A percentile compares a stretch with the other conserved stretches of the same genome.
Evolutionary conservation across 2,113 vertebrate genomes (phyloP).

Genomic region (Campylomormyrus tamandua): DNA sequence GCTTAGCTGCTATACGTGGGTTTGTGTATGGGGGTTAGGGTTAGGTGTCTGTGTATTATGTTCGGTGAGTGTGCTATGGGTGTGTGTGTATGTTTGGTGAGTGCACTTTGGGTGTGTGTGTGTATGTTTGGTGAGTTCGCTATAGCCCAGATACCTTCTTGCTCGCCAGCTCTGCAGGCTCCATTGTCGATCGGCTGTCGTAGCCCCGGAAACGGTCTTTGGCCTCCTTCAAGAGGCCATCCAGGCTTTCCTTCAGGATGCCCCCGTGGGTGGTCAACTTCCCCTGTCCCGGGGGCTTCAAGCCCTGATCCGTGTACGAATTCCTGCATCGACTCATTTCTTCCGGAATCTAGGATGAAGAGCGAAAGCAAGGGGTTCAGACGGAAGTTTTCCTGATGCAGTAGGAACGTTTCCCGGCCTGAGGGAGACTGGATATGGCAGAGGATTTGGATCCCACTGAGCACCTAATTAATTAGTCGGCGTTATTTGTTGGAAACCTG

Average conservation of each 20-base stretch:
- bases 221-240: slow-evolving; percentile 84
- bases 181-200: slow-evolving; percentile 74
- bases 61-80: too few relatives aligned
- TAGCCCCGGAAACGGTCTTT: slow-evolving; percentile 94
- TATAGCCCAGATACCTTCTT: slow-evolving; percentile 72
- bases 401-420: neutral
- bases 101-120: neutral
- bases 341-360: slow-evolving; percentile 72
- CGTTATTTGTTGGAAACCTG: neutral
- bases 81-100: neutral
- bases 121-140: neutral
- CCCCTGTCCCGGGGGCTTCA: slow-evolving; percentile 68
- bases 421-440: neutral
- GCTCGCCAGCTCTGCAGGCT: slow-evolving; percentile 76
- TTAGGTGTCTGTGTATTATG: too few relatives aligned
- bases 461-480: neutral
- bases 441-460: neutral
- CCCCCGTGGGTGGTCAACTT: slow-evolving; percentile 67
- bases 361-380: neutral
- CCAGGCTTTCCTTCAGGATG: slow-evolving; percentile 67
- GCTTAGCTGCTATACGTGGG: neutral
- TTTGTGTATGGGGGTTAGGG: neutral
- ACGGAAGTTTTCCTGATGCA: neutral
- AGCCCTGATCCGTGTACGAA: slow-evolving; percentile 80
- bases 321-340: slow-evolving; percentile 82